Percentiles rank a stretch among this genome's conserved stretches.
phyloP scores from a whole-genome alignment of 2,888 invertebrate species.

The Microchrysa polita region DNA sequence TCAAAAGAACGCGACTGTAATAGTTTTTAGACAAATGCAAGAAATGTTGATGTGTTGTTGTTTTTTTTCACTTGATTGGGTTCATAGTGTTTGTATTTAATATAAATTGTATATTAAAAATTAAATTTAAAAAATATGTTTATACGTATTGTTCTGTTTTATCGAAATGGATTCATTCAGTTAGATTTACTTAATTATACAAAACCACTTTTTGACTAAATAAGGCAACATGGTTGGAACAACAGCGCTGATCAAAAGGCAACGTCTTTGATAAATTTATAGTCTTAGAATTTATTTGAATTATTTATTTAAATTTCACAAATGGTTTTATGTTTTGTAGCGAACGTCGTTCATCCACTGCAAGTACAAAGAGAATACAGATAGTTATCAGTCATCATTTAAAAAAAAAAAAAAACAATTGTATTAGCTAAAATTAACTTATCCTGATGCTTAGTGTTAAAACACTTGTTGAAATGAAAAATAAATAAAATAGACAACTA shows the following conservation, averaged over 20 bases:
- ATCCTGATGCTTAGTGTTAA: too few relatives aligned
- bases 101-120: background rate
- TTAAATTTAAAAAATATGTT: background rate
- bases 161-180: too few relatives aligned
- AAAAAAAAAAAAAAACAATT: too few relatives aligned
- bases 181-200: too few relatives aligned
- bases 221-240: constrained; percentile 28
- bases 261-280: background rate
- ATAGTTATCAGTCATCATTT: too few relatives aligned
- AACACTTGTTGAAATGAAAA: too few relatives aligned
- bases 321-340: background rate
- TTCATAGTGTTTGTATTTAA: background rate
- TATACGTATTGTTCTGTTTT: too few relatives aligned
- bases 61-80: background rate
- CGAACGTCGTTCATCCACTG: constrained; percentile 16
- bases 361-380: constrained; percentile 8
- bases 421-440: too few relatives aligned
- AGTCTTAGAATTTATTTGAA: background rate
- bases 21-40: background rate
- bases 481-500: too few relatives aligned
- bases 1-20: too few relatives aligned
- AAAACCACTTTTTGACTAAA: background rate
- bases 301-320: background rate
- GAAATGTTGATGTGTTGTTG: background rate
- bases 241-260: constrained; percentile 23